Evolutionary conservation across 2,113 vertebrate genomes (phyloP).

Genomic region (Corvus hawaiiensis): DNA sequence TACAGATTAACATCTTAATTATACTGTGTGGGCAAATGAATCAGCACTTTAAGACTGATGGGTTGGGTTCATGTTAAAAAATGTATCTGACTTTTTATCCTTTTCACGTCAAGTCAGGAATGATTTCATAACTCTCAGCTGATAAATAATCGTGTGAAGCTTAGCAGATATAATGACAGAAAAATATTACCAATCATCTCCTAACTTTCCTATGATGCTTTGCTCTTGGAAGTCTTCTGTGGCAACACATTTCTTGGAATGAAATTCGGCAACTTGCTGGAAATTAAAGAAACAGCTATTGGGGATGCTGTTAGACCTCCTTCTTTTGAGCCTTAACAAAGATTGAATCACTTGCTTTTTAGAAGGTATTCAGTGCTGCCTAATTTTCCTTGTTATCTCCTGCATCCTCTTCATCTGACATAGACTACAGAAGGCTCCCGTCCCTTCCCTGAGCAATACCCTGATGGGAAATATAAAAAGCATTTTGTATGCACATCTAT

Average conservation of each 20-base stretch:
- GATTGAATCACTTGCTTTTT: neutral
- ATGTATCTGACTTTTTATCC: neutral
- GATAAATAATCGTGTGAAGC: neutral
- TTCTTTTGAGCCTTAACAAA: neutral
- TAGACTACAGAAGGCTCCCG: neutral
- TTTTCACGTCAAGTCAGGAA: neutral
- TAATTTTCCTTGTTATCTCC: neutral
- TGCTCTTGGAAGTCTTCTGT: neutral
- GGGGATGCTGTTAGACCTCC: neutral
- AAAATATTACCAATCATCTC: neutral
- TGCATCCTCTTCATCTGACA: neutral
- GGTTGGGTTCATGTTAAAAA: slow-evolving; percentile 21
- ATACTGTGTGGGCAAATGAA: slow-evolving; percentile 33
- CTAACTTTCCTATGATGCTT: neutral
- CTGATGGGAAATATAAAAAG: neutral
- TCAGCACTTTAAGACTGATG: slow-evolving; percentile 24
- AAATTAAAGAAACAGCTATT: slow-evolving; percentile 45
- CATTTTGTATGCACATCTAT: neutral
- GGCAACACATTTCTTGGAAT: neutral
- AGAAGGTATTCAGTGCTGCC: neutral
- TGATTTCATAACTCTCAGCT: slow-evolving; percentile 6
- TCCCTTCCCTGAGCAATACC: neutral
- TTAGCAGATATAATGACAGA: neutral
- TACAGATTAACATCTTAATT: slow-evolving; percentile 58
- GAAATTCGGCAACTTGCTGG: neutral